Evolutionary conservation across 2,797 vertebrate species (phyloP).

Genomic region (Monodelphis domestica): DNA sequence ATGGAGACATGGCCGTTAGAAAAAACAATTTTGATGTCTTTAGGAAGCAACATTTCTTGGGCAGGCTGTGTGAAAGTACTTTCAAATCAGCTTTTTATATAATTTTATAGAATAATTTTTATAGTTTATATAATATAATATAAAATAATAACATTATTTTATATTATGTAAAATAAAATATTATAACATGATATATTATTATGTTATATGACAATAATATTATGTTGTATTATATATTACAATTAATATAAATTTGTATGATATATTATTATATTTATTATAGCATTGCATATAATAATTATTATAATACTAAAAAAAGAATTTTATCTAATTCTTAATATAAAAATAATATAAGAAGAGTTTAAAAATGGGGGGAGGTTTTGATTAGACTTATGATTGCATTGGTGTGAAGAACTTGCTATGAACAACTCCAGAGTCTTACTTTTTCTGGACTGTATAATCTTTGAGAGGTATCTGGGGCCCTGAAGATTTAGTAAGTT

Average conservation of each 20-base stretch:
- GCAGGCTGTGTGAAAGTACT: background rate
- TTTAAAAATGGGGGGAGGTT: background rate
- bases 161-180: too few relatives aligned
- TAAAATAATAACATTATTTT: too few relatives aligned
- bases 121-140: too few relatives aligned
- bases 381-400: background rate
- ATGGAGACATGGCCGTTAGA: background rate
- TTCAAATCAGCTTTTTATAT: background rate
- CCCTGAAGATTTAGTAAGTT: background rate
- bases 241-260: too few relatives aligned
- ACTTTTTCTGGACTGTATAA: background rate
- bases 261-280: too few relatives aligned
- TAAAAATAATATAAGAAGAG: background rate
- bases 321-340: background rate
- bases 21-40: background rate
- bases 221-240: too few relatives aligned
- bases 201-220: too few relatives aligned
- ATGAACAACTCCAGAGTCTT: background rate
- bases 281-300: too few relatives aligned
- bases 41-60: background rate
- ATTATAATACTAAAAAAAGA: too few relatives aligned
- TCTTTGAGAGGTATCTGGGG: background rate
- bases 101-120: too few relatives aligned
- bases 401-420: background rate
- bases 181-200: too few relatives aligned